Conservation (phyloP, 1,140 invertebrate genomes). For the Trigoniulus corallinus region DNA sequence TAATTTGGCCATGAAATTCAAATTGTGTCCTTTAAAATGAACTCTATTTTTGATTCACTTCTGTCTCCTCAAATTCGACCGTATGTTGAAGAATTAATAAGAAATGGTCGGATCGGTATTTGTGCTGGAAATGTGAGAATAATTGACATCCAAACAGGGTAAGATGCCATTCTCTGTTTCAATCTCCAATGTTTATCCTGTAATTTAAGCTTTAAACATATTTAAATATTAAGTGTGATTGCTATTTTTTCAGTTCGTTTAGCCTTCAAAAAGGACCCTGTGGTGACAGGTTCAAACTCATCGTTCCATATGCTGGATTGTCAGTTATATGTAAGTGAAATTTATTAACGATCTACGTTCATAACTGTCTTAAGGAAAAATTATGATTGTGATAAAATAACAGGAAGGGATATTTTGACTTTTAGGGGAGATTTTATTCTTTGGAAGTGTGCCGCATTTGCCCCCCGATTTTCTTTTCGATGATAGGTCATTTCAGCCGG, state of each 20-base stretch:
- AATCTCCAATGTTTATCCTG: not conserved
- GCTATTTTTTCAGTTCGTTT: not conserved
- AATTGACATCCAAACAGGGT: conserved; percentile 3
- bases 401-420: too few relatives aligned
- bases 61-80: conserved; percentile 7
- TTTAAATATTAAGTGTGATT: not conserved
- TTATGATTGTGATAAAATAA: not conserved
- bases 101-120: conserved; percentile 11
- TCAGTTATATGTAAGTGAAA: conserved; percentile 20
- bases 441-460: conserved; percentile 19
- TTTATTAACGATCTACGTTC: conserved; percentile 1
- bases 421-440: conserved; percentile 26
- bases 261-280: conserved; percentile 1
- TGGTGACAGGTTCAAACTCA: conserved; percentile 22
- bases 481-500: conserved; percentile 19
- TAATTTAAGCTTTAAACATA: not conserved
- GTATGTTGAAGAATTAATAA: conserved; percentile 11
- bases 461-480: conserved; percentile 27
- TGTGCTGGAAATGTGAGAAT: conserved; percentile 10
- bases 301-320: conserved; percentile 23
- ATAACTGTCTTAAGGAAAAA: not conserved
- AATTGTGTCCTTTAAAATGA: not conserved
- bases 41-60: not conserved
- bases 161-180: not conserved
- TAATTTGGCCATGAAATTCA: too few relatives aligned